These are phyloP conservation scores for Megatriorchis doriae DNA, from an alignment of 2,113 vertebrate species.

Conservation along the genomic window DNA sequence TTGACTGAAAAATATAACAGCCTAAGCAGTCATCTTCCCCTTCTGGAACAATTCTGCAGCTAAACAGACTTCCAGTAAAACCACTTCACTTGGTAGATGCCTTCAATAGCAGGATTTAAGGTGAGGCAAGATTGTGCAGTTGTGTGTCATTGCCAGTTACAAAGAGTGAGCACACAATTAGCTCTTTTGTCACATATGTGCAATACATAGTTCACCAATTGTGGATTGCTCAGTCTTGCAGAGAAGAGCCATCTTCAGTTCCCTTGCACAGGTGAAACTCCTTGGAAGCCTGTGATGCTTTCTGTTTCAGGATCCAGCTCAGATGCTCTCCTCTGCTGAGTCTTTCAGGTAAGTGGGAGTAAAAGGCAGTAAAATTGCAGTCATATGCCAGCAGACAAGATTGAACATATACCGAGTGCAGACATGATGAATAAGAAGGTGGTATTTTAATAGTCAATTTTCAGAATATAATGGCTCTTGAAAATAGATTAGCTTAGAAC, in stretches of 20 bases:
- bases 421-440: slow-evolving; percentile 49
- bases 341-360: slow-evolving; percentile 51
- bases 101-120: not conserved
- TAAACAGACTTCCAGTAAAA: not conserved
- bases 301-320: not conserved
- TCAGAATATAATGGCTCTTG: slow-evolving; percentile 32
- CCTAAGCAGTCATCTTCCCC: not conserved
- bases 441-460: slow-evolving; percentile 57
- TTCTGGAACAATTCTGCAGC: not conserved
- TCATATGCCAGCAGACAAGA: slow-evolving; percentile 49
- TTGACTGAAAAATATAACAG: not conserved
- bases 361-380: slow-evolving; percentile 51
- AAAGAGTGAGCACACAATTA: not conserved
- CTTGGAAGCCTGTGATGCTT: not conserved
- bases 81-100: not conserved
- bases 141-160: not conserved
- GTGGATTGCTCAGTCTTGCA: not conserved
- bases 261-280: not conserved
- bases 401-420: slow-evolving; percentile 5
- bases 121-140: not conserved
- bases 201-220: not conserved
- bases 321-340: not conserved
- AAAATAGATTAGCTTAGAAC: slow-evolving; percentile 51
- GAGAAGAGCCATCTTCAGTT: not conserved
- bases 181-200: not conserved